phyloP scores from a whole-genome alignment of 2,797 vertebrate genomes.

The Dromococcyx pavoninus region DNA sequence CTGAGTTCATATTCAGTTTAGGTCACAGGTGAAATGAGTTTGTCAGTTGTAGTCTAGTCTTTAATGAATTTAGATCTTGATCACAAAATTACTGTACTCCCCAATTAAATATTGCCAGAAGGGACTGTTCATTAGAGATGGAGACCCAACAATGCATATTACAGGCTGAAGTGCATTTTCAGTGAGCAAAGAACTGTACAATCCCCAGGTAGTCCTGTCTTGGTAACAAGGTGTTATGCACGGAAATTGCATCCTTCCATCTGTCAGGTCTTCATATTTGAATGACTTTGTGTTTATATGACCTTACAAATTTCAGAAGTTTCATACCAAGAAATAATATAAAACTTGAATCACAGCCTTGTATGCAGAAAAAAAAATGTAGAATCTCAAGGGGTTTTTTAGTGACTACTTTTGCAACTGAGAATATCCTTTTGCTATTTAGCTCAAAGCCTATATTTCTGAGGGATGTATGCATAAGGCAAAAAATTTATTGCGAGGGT shows the following conservation, averaged over 20 bases:
- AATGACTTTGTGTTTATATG: background rate
- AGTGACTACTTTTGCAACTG: accelerated
- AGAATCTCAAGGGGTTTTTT: background rate
- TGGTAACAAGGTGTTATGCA: background rate
- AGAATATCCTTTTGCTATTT: background rate
- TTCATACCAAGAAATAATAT: background rate
- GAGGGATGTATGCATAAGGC: background rate
- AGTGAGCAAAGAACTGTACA: background rate
- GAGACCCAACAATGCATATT: background rate
- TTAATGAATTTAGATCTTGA: slow-evolving; percentile 55
- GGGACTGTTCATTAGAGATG: slow-evolving; percentile 2
- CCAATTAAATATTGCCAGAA: slow-evolving; percentile 50
- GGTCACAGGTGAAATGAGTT: slow-evolving; percentile 45
- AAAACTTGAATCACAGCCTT: background rate
- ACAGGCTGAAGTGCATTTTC: background rate
- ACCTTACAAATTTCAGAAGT: background rate
- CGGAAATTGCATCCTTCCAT: background rate
- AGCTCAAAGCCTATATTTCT: background rate
- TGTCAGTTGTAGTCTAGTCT: slow-evolving; percentile 11
- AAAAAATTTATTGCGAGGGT: background rate
- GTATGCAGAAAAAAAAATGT: background rate
- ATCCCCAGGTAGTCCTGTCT: background rate
- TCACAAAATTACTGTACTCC: slow-evolving; percentile 38
- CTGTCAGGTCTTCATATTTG: background rate
- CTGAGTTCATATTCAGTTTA: slow-evolving; percentile 30